Percentiles rank a stretch among this genome's conserved stretches.
Conservation (phyloP, 2,888 invertebrate species). For the Phanerotoma sp. region DNA sequence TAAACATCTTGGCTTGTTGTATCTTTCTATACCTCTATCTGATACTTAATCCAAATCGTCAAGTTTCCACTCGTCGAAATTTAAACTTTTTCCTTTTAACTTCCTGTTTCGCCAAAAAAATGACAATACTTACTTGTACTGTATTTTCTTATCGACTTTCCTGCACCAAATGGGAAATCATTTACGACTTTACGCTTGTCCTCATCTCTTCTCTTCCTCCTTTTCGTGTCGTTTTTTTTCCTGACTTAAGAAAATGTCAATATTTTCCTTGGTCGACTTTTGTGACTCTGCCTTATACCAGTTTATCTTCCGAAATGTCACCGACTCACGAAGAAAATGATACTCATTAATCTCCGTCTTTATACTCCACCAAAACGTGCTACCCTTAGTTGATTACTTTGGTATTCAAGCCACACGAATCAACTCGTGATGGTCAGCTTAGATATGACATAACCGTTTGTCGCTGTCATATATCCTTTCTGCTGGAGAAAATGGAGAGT, state of each 20-base stretch:
- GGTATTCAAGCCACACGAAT: slow-evolving; percentile 1
- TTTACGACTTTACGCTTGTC: slow-evolving; percentile 14
- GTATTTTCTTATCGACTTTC: slow-evolving; percentile 7
- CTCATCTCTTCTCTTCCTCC: slow-evolving; percentile 6
- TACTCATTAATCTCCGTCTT: not conserved
- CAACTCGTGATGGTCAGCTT: not conserved
- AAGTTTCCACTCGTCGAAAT: slow-evolving; percentile 1
- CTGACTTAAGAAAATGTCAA: not conserved
- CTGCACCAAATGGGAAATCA: slow-evolving; percentile 25
- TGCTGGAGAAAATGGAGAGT: no score
- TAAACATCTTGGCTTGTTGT: slow-evolving; percentile 25
- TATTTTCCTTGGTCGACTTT: not conserved
- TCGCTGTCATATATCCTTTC: no score
- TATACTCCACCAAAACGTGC: no score
- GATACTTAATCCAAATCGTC: slow-evolving; percentile 1
- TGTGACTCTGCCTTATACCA: not conserved
- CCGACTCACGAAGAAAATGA: not conserved
- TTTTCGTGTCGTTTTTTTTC: not conserved
- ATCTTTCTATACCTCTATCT: slow-evolving; percentile 1
- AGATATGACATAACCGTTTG: not conserved
- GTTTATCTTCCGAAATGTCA: slow-evolving; percentile 3
- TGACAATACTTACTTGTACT: no score
- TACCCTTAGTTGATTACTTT: not conserved
- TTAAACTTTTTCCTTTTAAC: slow-evolving; percentile 5
- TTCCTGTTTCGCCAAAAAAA: slow-evolving; percentile 7